Percentiles rank a stretch among this genome's conserved stretches.
Evolutionary conservation across 2,888 invertebrate species (phyloP).

Genomic region (Spicauda simplicius): DNA sequence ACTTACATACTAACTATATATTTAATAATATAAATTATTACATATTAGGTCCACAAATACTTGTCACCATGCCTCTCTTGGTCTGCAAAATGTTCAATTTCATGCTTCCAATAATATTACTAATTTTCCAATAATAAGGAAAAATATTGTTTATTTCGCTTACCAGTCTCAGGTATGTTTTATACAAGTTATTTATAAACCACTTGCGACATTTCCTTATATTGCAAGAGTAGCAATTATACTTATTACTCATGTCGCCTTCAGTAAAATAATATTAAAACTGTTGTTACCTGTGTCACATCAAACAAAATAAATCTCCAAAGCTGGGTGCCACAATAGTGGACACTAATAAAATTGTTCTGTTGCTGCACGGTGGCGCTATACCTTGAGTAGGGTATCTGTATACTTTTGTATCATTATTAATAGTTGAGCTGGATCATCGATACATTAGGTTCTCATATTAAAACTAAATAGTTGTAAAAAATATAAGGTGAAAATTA

Average conservation of each 20-base stretch:
- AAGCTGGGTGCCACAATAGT: slow-evolving; percentile 33
- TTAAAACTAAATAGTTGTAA: not conserved
- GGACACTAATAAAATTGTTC: slow-evolving; percentile 8
- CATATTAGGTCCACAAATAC: too few relatives aligned
- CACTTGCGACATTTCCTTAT: not conserved
- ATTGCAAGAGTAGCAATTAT: not conserved
- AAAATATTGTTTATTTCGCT: too few relatives aligned
- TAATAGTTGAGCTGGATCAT: not conserved
- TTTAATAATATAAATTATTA: too few relatives aligned
- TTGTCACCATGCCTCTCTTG: too few relatives aligned
- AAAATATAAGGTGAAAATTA: not conserved
- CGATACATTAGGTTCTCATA: not conserved
- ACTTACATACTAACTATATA: too few relatives aligned
- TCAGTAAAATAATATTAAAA: slow-evolving; percentile 40
- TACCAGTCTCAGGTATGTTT: not conserved
- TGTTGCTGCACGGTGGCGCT: slow-evolving; percentile 18
- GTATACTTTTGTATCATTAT: not conserved
- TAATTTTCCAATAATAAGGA: too few relatives aligned
- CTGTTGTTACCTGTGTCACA: slow-evolving; percentile 50
- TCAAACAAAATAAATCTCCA: slow-evolving; percentile 46
- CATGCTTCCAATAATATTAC: too few relatives aligned
- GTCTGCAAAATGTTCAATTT: too few relatives aligned
- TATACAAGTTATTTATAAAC: not conserved
- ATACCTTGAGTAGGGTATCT: slow-evolving; percentile 5
- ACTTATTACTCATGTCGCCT: slow-evolving; percentile 5